Evolutionary conservation across 2,113 vertebrate species (phyloP), one percentile per base, ranked within the genome.

Genomic region (Oncorhynchus nerka): DNA sequence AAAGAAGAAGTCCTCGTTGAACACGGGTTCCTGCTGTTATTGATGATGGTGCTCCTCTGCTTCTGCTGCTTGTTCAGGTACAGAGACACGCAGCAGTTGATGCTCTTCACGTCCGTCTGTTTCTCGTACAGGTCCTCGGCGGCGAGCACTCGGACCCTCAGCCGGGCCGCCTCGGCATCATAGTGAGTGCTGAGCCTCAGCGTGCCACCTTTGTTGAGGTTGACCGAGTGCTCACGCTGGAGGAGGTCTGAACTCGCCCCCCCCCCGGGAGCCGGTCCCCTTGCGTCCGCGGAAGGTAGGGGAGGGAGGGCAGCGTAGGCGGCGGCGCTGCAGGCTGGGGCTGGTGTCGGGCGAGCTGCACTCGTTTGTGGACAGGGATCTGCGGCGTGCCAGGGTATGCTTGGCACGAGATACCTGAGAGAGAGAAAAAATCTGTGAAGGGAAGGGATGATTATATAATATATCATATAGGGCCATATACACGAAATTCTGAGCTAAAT

Each of bases 1-100:
- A 0, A 99, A 99, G 88, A 99, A 99, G 85, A 99, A 99, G 90
- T 99, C 98, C 84, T 99, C 97, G 0, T 99, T 99, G 93, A 99
- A 99, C 75, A 97, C 73, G 0, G 98, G 78, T 96, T 97, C 77
- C 95, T 94, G 93, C 96, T 99, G 81, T 97, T 97, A 93, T 97
- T 99, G 89, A 99, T 92, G 24, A 99, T 96, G 88, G 96, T 98
- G 94, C 98, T 99, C 66, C 96, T 93, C 85, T 99, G 98, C 75
- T 97, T 98, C 92, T 99, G 98, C 84, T 96, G 91, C 93, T 99
- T 99, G 13, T 96, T 97, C 80, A 99, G 93, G 88, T 96, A 97
- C 48, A 99, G 93, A 0, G 95, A 91, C 65, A 98, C 96, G 1
- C 97, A 99, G 92, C 98, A 99, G 92, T 97, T 97, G 92, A 99